Conservation (phyloP, 37 sponge, comb jelly and placozoan species). For the Cliona cf. orientalis region DNA sequence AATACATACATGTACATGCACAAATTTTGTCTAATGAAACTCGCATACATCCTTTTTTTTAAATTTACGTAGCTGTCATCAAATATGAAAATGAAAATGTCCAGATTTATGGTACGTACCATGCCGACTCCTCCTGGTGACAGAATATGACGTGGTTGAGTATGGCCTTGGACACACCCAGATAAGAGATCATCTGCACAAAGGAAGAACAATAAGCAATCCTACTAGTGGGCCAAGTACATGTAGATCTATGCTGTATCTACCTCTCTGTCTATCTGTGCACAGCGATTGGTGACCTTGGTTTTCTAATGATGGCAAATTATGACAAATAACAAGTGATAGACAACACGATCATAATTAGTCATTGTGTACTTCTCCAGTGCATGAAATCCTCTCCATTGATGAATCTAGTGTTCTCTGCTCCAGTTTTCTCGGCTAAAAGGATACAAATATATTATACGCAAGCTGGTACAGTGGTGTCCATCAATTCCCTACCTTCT, state of each 20-base stretch:
- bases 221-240: not conserved
- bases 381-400: constrained; percentile 58
- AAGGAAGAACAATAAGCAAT: not conserved
- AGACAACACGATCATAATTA: not conserved
- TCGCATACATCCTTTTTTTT: too few relatives aligned
- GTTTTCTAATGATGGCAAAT: constrained; percentile 34
- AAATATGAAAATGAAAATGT: not conserved
- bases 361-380: constrained; percentile 28
- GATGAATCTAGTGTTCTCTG: constrained; percentile 87
- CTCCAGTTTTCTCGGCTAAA: constrained; percentile 66
- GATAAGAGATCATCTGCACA: constrained; percentile 73
- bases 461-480: not conserved
- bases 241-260: constrained; percentile 1
- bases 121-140: constrained; percentile 97
- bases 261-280: constrained; percentile 87
- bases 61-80: not conserved
- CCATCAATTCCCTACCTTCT: constrained; percentile 68
- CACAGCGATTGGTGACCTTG: constrained; percentile 85
- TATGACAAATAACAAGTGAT: not conserved
- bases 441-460: not conserved
- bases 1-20: too few relatives aligned
- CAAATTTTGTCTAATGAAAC: too few relatives aligned
- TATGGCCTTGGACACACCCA: constrained; percentile 95
- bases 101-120: constrained; percentile 57
- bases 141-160: constrained; percentile 96